A percentile compares a stretch with the other conserved stretches of the same genome.
phyloP scores from a whole-genome alignment of 2,797 vertebrate genomes.

The Sandelia bainsii region DNA sequence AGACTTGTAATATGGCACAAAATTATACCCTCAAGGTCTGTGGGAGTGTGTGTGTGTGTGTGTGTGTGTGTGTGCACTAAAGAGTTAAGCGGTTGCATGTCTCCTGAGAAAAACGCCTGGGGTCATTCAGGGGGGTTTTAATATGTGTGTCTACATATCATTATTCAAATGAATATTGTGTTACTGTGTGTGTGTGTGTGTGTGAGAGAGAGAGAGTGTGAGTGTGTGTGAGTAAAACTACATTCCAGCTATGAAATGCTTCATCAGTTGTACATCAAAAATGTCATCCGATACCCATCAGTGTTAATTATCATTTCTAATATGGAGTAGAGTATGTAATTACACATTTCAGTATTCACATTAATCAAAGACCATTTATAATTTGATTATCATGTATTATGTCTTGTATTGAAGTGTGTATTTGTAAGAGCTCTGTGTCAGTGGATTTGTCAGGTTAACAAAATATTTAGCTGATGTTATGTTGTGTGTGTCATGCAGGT shows the following conservation, averaged over 20 bases:
- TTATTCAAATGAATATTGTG: slow-evolving; percentile 67
- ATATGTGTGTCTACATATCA: slow-evolving; percentile 63
- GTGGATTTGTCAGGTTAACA: slow-evolving; percentile 31
- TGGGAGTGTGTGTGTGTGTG: slow-evolving; percentile 5
- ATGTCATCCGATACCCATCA: slow-evolving; percentile 36
- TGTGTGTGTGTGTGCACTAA: slow-evolving; percentile 12
- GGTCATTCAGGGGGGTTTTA: slow-evolving; percentile 58
- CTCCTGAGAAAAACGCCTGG: slow-evolving; percentile 63
- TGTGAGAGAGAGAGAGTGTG: not conserved
- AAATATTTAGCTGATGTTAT: slow-evolving; percentile 18
- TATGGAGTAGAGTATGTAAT: slow-evolving; percentile 31
- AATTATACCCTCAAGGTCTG: slow-evolving; percentile 45
- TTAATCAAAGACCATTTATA: slow-evolving; percentile 35
- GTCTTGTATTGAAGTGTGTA: not conserved
- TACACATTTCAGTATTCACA: slow-evolving; percentile 28
- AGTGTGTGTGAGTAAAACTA: not conserved
- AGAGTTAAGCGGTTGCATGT: slow-evolving; percentile 48
- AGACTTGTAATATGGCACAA: slow-evolving; percentile 58
- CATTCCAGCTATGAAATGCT: slow-evolving; percentile 14
- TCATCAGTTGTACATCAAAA: slow-evolving; percentile 27
- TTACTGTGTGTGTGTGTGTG: slow-evolving; percentile 13
- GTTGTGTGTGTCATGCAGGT: slow-evolving; percentile 24
- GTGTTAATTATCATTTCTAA: slow-evolving; percentile 37
- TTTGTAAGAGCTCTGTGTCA: not conserved
- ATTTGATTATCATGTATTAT: slow-evolving; percentile 43